Base-by-base conservation (phyloP, 92 coral and sea anemone species). In the Siderastrea siderea region DNA sequence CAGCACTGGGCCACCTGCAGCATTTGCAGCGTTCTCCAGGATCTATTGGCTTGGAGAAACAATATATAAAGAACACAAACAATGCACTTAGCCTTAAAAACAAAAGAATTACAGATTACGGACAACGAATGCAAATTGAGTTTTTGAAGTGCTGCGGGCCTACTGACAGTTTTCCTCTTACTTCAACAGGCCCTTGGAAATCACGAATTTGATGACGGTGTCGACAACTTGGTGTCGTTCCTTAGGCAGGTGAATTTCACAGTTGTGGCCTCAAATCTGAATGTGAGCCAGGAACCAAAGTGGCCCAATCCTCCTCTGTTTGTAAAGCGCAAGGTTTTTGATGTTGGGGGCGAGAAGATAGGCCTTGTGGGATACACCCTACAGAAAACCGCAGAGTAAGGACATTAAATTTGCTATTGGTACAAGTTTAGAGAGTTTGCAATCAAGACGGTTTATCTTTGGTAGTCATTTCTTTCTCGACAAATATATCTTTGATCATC, bases 121-220 rank as follows among this genome's bases (percentile, higher is more conserved):
- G 38, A 26, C 38, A 26, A 26, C 38, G 38, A 26, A 26, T 26
- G 38, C 0, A 26, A 26, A 26, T 26, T 26, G 38, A 26, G 38
- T 26, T 26, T 26, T 26, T 26, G 38, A 26, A 26, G 38, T 26
- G 38, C 38, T 26, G 38, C 38, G 38, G 38, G 38, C 38, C 38
- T 26, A 26, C 38, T 26, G 38, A 26, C 38, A 26, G 38, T 26
- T 26, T 67, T 44, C 48, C 47, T 67, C 66, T 16, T 64, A 48
- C 66, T 3, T 84, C 7, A 47, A 9, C 71, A 97, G 99, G 75
- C 98, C 38, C 94, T 97, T 52, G 99, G 99, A 49, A 97, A 97
- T 80, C 99, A 97, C 72, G 99, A 97, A 13, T 97, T 97, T 93
- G 99, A 97, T 71, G 95, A 95, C 70, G 99, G 99, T 19, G 90